These are phyloP conservation scores for Hydractinia echinata DNA, from an alignment of 30 jellyfish, hydroid and myxozoan genomes.

Conservation along the genomic window DNA sequence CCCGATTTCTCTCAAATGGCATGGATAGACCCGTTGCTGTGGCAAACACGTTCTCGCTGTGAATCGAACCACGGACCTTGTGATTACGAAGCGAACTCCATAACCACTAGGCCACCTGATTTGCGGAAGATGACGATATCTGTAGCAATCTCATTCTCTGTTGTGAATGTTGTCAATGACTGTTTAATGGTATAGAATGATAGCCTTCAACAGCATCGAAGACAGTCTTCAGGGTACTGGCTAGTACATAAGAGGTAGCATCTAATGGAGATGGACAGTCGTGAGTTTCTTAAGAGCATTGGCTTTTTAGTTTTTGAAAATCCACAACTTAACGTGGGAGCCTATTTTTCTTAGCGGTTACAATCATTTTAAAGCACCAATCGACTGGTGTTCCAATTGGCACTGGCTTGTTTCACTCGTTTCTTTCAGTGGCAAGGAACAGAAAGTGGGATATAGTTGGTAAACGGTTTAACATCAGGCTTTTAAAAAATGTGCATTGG, in stretches of 20 bases:
- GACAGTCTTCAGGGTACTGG: slow-evolving; percentile 3
- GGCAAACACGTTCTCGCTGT: no score
- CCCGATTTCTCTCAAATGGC: no score
- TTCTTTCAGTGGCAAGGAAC: slow-evolving; percentile 22
- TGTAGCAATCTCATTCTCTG: background rate
- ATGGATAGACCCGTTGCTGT: no score
- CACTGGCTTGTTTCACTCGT: slow-evolving; percentile 19
- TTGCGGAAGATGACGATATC: background rate
- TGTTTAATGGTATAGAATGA: slow-evolving; percentile 23
- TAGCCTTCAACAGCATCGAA: slow-evolving; percentile 23
- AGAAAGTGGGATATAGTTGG: slow-evolving; percentile 16
- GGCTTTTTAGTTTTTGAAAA: slow-evolving; percentile 28
- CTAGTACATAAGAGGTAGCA: slow-evolving; percentile 15
- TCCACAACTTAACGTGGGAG: slow-evolving; percentile 39
- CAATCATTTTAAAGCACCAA: slow-evolving; percentile 42
- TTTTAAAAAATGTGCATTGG: slow-evolving; percentile 5
- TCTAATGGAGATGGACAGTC: slow-evolving; percentile 49
- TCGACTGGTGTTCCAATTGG: slow-evolving; percentile 20
- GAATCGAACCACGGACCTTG: no score
- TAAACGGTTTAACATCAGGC: slow-evolving; percentile 10
- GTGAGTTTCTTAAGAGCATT: slow-evolving; percentile 33
- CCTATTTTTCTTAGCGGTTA: slow-evolving; percentile 41
- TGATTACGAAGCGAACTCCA: no score
- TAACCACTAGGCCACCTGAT: no score
- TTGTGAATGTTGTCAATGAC: background rate